Base-by-base conservation (phyloP, 2,888 invertebrate genomes). In the Drosophila buzzatii region DNA sequence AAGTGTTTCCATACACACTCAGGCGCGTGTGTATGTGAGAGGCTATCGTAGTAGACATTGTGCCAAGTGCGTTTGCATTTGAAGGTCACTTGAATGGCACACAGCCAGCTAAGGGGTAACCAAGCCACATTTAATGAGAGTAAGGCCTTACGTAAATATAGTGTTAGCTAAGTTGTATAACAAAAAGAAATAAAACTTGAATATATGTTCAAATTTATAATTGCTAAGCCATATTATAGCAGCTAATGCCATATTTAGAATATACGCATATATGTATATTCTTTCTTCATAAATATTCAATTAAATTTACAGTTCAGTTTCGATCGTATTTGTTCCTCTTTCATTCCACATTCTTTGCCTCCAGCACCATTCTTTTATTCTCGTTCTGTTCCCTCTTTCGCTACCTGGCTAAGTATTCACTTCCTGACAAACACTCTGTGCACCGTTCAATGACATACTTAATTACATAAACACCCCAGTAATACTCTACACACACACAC, bases 391-490 rank as follows among this genome's bases (percentile, higher is more conserved):
- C 20, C n/a, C 18, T 41, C 42, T 49, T 18, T 44, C 14, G 33
- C 23, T 39, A 37, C 27, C 39, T 18, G 31, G 39, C 49, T 68
- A 65, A 75, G 69, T 82, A 73, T 60, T 39, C 44, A 82, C 70
- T 85, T 85, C 84, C 90, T 90, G 84, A 49, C 61, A 51, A 49
- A 47, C 77, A 70, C 70, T 85, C 72, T 76, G 60, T 57, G 62
- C 90, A 73, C 85, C 85, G 85, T 85, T 85, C 89, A 85, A 90
- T 85, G 85, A 77, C 90, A 85, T 70, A 85, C 70, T 83, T 85
- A 85, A 85, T 85, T 85, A 71, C 73, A 79, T 53, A 90, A 76
- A 53, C 74, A 81, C 61, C 87, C 62, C 68, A 85, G 63, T 58
- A 80, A 51, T 14, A 56, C 42, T 39, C 58, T 60, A 57, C 44